Evolutionary conservation across 2,888 invertebrate species (phyloP), one percentile per base, ranked within the genome.

Genomic region (Ctena decussata): DNA sequence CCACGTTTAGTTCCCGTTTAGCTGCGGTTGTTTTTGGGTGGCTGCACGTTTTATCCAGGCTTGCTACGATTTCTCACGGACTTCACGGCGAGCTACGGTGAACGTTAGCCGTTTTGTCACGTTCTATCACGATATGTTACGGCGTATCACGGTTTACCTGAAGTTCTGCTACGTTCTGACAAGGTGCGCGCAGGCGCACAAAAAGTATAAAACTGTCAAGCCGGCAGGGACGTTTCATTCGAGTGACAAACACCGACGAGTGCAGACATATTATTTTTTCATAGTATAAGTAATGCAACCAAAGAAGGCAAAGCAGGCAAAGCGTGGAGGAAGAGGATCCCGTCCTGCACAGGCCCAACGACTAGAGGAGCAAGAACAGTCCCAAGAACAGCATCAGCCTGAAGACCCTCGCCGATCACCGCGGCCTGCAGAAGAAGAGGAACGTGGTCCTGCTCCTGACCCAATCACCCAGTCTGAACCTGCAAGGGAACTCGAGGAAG

Each of bases 381-480:
- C n/a, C n/a, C n/a, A n/a, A n/a, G n/a, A n/a, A n/a, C n/a, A n/a
- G n/a, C 60, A 24, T 6, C 15, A 27, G 60, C 30, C 6, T 6
- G 60, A 60, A 27, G 60, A 30, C 18, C 21, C 60, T 60, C 60
- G 30, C 30, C 60, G 30, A 60, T 18, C 24, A 6, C 60, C 46
- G 81, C 60, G 57, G 53, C 75, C 49, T n/a, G 71, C 53, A 70
- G 76, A 49, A 35, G 69, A 81, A 27, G 70, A n/a, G n/a, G n/a
- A 75, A 70, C 44, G 49, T n/a, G 60, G 27, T n/a, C 41, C 72
- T 18, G 79, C 53, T 15, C 41, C 70, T n/a, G 74, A 74, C 80
- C 53, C 60, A 21, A 49, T 49, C 21, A 49, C 49, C 49, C 49
- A 49, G 49, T 49, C 49, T 49, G 49, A 49, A 49, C 49, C 49